Base-by-base conservation (phyloP, 1,140 invertebrate species). In the Melipona quadrifasciata region DNA sequence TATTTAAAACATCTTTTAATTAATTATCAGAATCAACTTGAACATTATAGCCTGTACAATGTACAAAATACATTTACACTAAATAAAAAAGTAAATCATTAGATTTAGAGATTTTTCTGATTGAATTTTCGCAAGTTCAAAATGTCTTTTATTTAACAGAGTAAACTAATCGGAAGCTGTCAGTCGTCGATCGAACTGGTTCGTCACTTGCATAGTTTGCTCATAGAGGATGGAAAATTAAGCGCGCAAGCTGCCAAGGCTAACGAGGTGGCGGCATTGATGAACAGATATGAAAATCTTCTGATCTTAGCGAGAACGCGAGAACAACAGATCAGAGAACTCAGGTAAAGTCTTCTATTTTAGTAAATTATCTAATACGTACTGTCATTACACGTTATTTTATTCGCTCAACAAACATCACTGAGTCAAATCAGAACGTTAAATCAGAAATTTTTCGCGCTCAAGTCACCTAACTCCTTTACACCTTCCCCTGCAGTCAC, bases 141-240 rank as follows among this genome's bases (percentile, higher is more conserved):
- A 31, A 21, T 21, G n/a, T 39, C 0, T 34, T 55, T 74, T 72
- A 51, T 84, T 79, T 83, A 87, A 34, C 87, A 96, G 95, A 96
- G 96, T 53, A 97, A 97, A 93, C 92, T 96, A 82, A 95, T 97
- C 39, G 96, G 96, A 82, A 96, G 96, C 75, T 97, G 96, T 91
- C 96, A 97, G 90, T 97, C 96, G 1, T 96, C 96, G 21, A 95
- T 97, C 64, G 98, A 98, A 93, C 92, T 98, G 27, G 96, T 98
- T 1, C 96, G 96, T 90, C 97, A 98, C 95, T 95, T 98, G 24
- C 97, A 97, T 79, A 95, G 96, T 65, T 91, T 98, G 16, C 94
- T 98, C 4, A 93, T 97, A 10, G 96, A 96, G 61, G 78, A 98
- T 91, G 97, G 96, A 87, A 96, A 97, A 74, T 95, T 96, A 34